Base-by-base conservation (phyloP, 2,113 vertebrate species). In the Bubalus kerabau region DNA sequence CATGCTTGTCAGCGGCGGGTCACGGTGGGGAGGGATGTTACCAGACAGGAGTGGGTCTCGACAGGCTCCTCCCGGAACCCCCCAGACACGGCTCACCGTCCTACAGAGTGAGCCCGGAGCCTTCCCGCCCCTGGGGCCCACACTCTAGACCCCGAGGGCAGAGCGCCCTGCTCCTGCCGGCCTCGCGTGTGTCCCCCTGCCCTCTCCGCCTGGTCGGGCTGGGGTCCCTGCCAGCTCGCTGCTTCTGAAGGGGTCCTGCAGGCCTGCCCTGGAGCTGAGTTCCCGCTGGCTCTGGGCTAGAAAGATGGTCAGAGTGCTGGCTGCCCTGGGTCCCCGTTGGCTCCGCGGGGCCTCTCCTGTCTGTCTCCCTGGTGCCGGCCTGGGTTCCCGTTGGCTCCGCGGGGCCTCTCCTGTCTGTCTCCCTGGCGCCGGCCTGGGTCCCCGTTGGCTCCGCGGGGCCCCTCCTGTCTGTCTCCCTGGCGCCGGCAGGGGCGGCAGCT, bases 401-500 rank as follows among this genome's bases (percentile, higher is more conserved):
- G 46, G 46, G 46, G 21, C 7, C 40, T 40, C 36, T 36, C 36
- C 36, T 36, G 36, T 36, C 36, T 36, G 36, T 36, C 36, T 36
- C 36, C 36, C 36, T 36, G 36, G 36, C 36, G 36, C 36, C 36
- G 36, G 36, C 36, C 36, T 36, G 36, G 36, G 36, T 36, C 36
- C 36, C 36, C 36, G 36, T 36, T 36, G 36, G 36, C 36, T 36
- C 48, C 28, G 16, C 7, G 26, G 32, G 60, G 30, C 36, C 32
- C 21, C 50, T 32, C 1, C 9, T 5, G 1, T 21, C 23, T 1
- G 81, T 96, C 93, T 97, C 97, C 97, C 60, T 54, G 60, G 54
- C 46, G 96, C 97, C 89, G 80, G 83, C 91, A 78, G 96, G 94
- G 84, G 36, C 2, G 89, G 87, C 94, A 54, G 57, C 62, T 76